Percentiles rank a stretch among this genome's conserved stretches.
Evolutionary conservation across 2,888 invertebrate genomes (phyloP).

Genomic region (Caenorhabditis sp.): DNA sequence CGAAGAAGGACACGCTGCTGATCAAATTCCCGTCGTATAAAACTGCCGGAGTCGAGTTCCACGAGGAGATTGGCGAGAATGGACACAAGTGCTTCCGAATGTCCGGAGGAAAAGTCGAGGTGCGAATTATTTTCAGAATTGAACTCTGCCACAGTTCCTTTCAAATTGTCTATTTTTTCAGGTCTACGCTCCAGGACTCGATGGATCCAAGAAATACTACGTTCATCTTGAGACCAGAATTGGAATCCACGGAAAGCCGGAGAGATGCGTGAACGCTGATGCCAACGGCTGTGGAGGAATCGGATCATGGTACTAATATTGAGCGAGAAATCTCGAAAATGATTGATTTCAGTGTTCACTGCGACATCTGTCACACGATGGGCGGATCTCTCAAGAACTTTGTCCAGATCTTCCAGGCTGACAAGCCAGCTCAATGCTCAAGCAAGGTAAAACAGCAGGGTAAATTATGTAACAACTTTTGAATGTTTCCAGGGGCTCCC

Average conservation of each 20-base stretch:
- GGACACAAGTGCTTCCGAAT: conserved; percentile 78
- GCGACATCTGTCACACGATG: conserved; percentile 77
- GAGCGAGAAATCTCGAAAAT: not conserved
- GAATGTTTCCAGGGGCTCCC: conserved; percentile 67
- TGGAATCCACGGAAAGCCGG: conserved; percentile 78
- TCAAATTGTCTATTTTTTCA: not conserved
- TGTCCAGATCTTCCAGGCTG: conserved; percentile 77
- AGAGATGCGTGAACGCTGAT: conserved; percentile 78
- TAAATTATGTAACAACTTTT: no score
- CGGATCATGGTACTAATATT: conserved; percentile 72
- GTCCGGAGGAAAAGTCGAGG: conserved; percentile 78
- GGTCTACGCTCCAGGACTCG: conserved; percentile 63
- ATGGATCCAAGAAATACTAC: conserved; percentile 76
- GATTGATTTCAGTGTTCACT: conserved; percentile 66
- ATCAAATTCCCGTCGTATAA: conserved; percentile 79
- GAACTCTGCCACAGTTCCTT: not conserved
- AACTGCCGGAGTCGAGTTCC: conserved; percentile 67
- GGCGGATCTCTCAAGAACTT: conserved; percentile 76
- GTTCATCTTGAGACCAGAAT: conserved; percentile 78
- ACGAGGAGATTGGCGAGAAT: conserved; percentile 64
- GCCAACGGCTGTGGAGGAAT: conserved; percentile 78
- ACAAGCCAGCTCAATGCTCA: conserved; percentile 76
- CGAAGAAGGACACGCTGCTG: conserved; percentile 70
- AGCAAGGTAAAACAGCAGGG: conserved; percentile 63
- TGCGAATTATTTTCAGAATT: conserved; percentile 18